Percentiles rank a stretch among this genome's conserved stretches.
Evolutionary conservation across 2,113 vertebrate species (phyloP).

Genomic region (Heterotilapia buettikoferi): DNA sequence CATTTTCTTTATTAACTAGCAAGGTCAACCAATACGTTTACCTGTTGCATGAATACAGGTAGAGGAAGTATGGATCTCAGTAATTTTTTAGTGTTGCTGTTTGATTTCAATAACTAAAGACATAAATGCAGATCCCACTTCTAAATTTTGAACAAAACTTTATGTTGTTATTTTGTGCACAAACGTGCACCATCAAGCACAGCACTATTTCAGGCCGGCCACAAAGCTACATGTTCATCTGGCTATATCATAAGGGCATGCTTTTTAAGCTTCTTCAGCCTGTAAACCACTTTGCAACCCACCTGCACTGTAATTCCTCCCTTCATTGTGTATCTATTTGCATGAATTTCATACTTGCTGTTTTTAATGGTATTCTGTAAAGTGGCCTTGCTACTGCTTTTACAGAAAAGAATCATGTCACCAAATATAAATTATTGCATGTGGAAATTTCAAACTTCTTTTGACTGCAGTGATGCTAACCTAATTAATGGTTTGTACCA

Average conservation of each 20-base stretch:
- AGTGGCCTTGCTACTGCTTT: background rate
- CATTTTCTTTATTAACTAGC: constrained; percentile 1
- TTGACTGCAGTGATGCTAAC: background rate
- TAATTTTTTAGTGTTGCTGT: background rate
- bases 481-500: background rate
- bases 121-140: background rate
- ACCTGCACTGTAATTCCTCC: background rate
- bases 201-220: background rate
- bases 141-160: background rate
- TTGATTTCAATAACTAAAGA: background rate
- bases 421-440: background rate
- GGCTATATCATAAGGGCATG: background rate
- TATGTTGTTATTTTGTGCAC: background rate
- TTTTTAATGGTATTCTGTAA: fast-evolving
- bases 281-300: background rate
- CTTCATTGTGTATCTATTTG: background rate
- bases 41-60: background rate
- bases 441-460: background rate
- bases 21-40: background rate
- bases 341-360: background rate
- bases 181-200: background rate
- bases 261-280: background rate
- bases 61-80: background rate
- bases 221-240: background rate
- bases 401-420: background rate